Evolutionary conservation across 2,797 vertebrate genomes (phyloP).

Genomic region (Micromesistius poutassou): DNA sequence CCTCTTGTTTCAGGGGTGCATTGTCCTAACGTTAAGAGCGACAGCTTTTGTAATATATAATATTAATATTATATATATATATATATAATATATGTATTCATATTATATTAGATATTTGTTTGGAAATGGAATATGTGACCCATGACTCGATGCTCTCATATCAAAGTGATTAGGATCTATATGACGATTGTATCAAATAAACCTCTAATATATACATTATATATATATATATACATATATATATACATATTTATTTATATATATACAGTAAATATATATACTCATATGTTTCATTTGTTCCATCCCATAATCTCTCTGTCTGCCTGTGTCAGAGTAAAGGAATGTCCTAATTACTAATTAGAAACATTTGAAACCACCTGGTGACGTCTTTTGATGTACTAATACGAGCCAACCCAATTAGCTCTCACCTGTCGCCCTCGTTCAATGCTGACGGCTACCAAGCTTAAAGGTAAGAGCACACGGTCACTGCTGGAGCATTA

Average conservation of each 20-base stretch:
- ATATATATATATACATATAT: neutral
- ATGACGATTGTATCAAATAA: neutral
- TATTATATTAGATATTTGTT: neutral
- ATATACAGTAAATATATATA: neutral
- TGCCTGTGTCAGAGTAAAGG: conserved; percentile 58
- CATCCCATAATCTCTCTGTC: conserved; percentile 68
- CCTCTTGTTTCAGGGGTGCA: neutral
- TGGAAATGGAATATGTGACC: too few relatives aligned
- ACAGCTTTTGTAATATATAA: neutral
- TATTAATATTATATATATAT: too few relatives aligned
- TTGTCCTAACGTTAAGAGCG: neutral
- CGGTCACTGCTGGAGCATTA: conserved; percentile 10
- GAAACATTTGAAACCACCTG: conserved; percentile 77
- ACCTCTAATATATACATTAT: neutral
- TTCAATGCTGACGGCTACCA: conserved; percentile 49
- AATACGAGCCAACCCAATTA: conserved; percentile 81
- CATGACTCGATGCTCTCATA: too few relatives aligned
- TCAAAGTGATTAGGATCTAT: too few relatives aligned
- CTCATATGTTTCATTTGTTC: conserved; percentile 52
- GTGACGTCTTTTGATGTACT: conserved; percentile 87
- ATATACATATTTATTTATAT: neutral
- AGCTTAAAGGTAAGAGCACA: conserved; percentile 26
- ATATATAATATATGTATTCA: neutral
- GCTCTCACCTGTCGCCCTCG: conserved; percentile 71
- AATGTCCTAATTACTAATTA: conserved; percentile 87